Evolutionary conservation across 2,113 vertebrate genomes (phyloP).

Genomic region (Lanius collurio): DNA sequence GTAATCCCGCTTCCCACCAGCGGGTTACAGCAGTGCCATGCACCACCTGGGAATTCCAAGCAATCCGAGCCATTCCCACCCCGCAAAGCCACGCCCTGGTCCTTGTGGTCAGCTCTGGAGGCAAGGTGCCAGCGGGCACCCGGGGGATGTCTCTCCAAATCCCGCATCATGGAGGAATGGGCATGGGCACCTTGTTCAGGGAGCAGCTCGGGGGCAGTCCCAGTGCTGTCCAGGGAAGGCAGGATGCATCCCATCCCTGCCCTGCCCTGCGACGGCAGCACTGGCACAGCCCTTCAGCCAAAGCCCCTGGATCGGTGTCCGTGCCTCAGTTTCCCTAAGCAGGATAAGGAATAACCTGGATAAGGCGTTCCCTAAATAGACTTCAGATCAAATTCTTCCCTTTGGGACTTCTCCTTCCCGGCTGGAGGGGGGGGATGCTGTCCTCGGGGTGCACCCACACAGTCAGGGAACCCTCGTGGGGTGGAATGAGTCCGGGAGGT

Average conservation of each 20-base stretch:
- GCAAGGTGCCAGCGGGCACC: neutral
- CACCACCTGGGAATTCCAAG: neutral
- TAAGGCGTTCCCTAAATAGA: neutral
- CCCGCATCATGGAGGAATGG: neutral
- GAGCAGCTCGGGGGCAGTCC: neutral
- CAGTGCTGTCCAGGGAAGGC: neutral
- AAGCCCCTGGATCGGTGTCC: fast-evolving
- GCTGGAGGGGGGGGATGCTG: neutral
- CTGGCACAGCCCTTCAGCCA: neutral
- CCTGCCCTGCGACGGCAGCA: neutral
- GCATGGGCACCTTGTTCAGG: neutral
- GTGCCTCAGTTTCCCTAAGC: neutral
- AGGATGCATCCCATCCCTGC: neutral
- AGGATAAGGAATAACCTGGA: neutral
- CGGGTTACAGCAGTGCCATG: fast-evolving
- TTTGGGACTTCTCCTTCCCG: neutral
- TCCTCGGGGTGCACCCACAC: neutral
- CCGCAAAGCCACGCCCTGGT: neutral
- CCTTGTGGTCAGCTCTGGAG: neutral
- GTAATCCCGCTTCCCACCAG: neutral
- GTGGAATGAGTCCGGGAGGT: neutral
- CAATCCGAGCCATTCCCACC: neutral
- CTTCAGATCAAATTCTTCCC: neutral
- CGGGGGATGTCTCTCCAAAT: neutral
- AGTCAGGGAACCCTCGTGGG: neutral